Percentiles rank a stretch among this genome's conserved stretches.
Evolutionary conservation across 1,140 invertebrate species (phyloP).

Genomic region (Drosophila athabasca): DNA sequence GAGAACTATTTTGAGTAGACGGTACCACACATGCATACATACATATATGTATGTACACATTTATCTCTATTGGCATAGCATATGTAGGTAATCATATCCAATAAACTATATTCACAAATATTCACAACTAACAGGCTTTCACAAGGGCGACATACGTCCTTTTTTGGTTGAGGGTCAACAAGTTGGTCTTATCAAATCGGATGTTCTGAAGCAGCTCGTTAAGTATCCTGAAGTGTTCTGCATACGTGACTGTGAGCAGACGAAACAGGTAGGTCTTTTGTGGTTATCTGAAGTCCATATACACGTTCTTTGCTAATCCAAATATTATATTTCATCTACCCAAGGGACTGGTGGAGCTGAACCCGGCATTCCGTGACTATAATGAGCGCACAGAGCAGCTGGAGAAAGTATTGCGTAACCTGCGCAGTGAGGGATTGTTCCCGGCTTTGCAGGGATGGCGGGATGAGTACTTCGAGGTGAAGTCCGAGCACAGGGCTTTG

Average conservation of each 20-base stretch:
- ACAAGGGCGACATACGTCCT: slow-evolving; percentile 90
- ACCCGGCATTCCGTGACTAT: slow-evolving; percentile 93
- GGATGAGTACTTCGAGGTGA: slow-evolving; percentile 95
- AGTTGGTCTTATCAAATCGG: slow-evolving; percentile 92
- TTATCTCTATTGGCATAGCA: not conserved
- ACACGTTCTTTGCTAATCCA: not conserved
- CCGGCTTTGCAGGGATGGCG: slow-evolving; percentile 93
- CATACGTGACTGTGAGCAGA: slow-evolving; percentile 78
- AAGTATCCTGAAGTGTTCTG: slow-evolving; percentile 91
- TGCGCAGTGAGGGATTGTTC: slow-evolving; percentile 87
- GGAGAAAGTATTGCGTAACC: slow-evolving; percentile 90
- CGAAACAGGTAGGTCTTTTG: slow-evolving; percentile 67
- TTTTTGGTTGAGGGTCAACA: slow-evolving; percentile 94
- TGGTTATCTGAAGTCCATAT: not conserved
- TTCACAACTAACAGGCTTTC: slow-evolving; percentile 85
- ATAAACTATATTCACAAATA: slow-evolving; percentile 18
- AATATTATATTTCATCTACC: slow-evolving; percentile 5
- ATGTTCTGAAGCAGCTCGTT: slow-evolving; percentile 91
- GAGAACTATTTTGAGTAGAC: not conserved
- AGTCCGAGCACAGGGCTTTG: slow-evolving; percentile 87
- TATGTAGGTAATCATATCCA: slow-evolving; percentile 8
- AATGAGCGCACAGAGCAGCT: slow-evolving; percentile 90
- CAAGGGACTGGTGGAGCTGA: slow-evolving; percentile 88
- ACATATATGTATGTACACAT: not conserved
- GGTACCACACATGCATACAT: too few relatives aligned